Base-by-base conservation (phyloP, 2,113 vertebrate genomes). In the Argyrosomus japonicus region DNA sequence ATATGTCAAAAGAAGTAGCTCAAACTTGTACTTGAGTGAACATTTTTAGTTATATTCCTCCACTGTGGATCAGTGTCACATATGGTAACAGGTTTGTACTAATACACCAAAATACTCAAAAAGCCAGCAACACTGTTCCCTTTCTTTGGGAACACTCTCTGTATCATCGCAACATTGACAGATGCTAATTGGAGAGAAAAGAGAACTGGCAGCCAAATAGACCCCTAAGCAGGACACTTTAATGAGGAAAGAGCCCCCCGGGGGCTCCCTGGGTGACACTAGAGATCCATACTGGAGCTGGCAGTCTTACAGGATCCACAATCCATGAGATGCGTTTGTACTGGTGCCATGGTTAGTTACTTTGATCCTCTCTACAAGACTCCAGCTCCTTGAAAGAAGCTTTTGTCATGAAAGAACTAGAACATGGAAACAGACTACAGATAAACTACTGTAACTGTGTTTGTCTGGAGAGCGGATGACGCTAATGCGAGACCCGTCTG, bases 261-360 rank as follows among this genome's bases (percentile, higher is more conserved):
- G 51, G 4, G 68, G 57, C 64, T 76, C 62, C 54, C 68, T 83
- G 53, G 27, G 68, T 75, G 81, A 91, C 80, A 77, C 54, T 36
- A 54, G 53, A 82, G 84, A 88, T 77, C 81, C 78, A 85, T 79
- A 77, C 1, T 48, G 54, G 29, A 72, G 57, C 75, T 88, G 80
- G 65, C 81, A 88, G 64, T 54, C 14, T 18, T 29, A 81, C 73
- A 85, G 27, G 8, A 57, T 29, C 53, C 72, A 73, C 57, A 75
- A 29, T 68, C 51, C 53, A 27, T 53, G 81, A 81, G 76, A 81
- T 36, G 50, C n/a, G 71, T 82, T 56, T 82, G 80, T 75, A 68
- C 19, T 77, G 56, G 54, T 36, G 88, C 83, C 81, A 86, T 25
- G 2, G 5, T 63, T 65, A 60, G 56, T 56, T 57, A 40, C 84